A percentile compares a stretch with the other conserved stretches of the same genome.
Evolutionary conservation across 2,797 vertebrate genomes (phyloP).

Genomic region (Masticophis lateralis): DNA sequence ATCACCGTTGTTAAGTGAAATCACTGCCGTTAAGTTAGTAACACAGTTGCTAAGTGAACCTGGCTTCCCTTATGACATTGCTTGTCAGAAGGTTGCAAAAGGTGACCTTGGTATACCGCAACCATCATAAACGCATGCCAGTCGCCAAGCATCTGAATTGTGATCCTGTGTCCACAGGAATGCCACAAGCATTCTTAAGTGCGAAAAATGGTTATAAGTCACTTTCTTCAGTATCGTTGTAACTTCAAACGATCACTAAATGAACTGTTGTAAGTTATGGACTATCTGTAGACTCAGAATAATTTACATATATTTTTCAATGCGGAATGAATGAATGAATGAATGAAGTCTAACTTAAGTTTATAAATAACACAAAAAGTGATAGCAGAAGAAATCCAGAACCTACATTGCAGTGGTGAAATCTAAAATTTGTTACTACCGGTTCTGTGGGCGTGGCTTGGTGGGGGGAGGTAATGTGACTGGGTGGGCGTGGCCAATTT

Average conservation of each 20-base stretch:
- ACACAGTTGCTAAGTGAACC: background rate
- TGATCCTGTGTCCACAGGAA: background rate
- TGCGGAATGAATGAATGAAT: background rate
- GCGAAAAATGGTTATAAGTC: background rate
- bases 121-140: background rate
- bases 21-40: background rate
- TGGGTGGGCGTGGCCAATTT: no score
- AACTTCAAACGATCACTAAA: background rate
- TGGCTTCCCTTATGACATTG: background rate
- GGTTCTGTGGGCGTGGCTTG: no score
- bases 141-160: background rate
- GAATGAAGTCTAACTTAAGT: background rate
- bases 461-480: no score
- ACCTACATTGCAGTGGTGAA: background rate
- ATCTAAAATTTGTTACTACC: no score
- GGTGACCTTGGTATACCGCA: background rate
- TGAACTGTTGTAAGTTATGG: background rate
- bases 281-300: background rate
- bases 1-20: no score
- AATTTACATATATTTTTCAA: background rate
- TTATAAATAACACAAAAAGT: conserved; percentile 9
- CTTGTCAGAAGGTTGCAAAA: background rate
- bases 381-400: background rate
- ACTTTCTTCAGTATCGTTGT: background rate
- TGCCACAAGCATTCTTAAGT: background rate